phyloP scores from a whole-genome alignment of 2,888 invertebrate species.

The Ectropis crepuscularia region DNA sequence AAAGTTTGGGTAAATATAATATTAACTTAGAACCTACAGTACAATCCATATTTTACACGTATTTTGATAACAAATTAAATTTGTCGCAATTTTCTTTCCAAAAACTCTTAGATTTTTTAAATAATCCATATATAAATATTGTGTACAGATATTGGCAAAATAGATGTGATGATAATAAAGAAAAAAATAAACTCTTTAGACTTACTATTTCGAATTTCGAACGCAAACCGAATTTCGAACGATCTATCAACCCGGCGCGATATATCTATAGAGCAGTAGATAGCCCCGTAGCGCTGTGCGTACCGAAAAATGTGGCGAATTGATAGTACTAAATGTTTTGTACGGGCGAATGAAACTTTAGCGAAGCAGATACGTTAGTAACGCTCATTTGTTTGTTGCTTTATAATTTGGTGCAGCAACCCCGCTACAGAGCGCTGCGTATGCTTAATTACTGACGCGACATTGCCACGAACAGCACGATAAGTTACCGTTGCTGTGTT shows the following conservation, averaged over 20 bases:
- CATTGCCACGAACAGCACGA: slow-evolving; percentile 28
- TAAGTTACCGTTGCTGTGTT: slow-evolving; percentile 42
- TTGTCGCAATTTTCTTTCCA: too few relatives aligned
- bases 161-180: too few relatives aligned
- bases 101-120: too few relatives aligned
- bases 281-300: slow-evolving; percentile 23
- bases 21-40: not conserved
- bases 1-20: slow-evolving; percentile 7
- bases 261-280: slow-evolving; percentile 39
- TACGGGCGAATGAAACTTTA: not conserved
- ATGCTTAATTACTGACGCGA: slow-evolving; percentile 62
- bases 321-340: not conserved
- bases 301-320: not conserved
- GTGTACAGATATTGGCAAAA: too few relatives aligned
- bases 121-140: too few relatives aligned
- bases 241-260: slow-evolving; percentile 9
- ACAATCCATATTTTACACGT: too few relatives aligned
- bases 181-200: too few relatives aligned
- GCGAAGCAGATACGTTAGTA: not conserved
- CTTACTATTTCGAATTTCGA: slow-evolving; percentile 12
- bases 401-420: not conserved
- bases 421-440: slow-evolving; percentile 54
- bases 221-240: slow-evolving; percentile 2
- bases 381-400: not conserved
- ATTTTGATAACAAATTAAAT: too few relatives aligned